Conservation (phyloP, 2,888 invertebrate genomes). For the Cryptosula pallasiana region DNA sequence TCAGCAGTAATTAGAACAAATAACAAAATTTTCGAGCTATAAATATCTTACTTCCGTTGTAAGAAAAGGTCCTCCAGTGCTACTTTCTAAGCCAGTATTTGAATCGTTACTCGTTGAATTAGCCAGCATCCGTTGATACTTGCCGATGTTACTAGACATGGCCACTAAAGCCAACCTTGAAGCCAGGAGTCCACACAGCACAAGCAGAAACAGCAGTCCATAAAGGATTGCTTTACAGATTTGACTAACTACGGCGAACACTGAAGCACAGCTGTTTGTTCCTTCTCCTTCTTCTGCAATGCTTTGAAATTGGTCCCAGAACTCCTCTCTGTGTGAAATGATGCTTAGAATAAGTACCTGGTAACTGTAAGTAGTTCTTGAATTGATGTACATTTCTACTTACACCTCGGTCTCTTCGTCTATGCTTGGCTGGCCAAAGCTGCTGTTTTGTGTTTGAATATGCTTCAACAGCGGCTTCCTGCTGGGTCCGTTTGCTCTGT, state of each 20-base stretch:
- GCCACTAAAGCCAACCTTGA: background rate
- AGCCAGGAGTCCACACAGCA: background rate
- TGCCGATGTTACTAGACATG: background rate
- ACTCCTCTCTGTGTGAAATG: background rate
- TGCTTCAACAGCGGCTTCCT: background rate
- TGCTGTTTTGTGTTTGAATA: conserved; percentile 3
- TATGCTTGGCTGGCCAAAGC: conserved; percentile 1
- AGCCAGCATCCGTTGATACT: background rate
- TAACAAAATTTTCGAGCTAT: too few species aligned
- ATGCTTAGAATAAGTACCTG: background rate
- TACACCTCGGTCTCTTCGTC: background rate
- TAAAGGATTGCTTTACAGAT: background rate
- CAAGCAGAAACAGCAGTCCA: background rate
- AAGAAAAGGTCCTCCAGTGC: too few species aligned
- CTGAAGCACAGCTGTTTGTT: too few species aligned
- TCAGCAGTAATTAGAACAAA: too few species aligned
- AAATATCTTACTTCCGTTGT: too few species aligned
- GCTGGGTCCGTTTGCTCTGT: background rate
- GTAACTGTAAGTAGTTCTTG: too few species aligned
- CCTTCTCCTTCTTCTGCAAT: background rate
- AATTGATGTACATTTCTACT: background rate
- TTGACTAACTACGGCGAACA: background rate
- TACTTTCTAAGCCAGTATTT: too few species aligned
- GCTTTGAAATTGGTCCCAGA: conserved; percentile 17
- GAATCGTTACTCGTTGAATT: too few species aligned